Evolutionary conservation across 35 echinoderm and acorn worm genomes (phyloP).

Genomic region (Chiridota heheva): DNA sequence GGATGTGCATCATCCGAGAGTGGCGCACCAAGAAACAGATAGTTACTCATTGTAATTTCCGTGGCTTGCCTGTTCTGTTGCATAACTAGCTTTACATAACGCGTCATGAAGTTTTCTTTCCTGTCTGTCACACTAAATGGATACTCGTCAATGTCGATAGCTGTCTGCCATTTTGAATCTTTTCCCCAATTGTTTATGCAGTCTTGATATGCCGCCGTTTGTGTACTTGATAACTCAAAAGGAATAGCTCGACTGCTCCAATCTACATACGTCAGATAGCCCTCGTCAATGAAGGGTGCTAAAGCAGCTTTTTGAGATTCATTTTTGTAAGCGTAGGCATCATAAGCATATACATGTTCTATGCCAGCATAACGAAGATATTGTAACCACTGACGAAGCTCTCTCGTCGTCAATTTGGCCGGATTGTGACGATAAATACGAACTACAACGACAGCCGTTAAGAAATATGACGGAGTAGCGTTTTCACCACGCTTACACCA

Average conservation of each 20-base stretch:
- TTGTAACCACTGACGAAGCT: constrained; percentile 9
- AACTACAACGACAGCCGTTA: constrained; percentile 16
- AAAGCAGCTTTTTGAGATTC: background rate
- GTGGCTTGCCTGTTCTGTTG: background rate
- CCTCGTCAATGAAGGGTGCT: background rate
- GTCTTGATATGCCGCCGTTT: background rate
- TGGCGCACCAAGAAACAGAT: constrained; percentile 2
- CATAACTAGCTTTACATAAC: background rate
- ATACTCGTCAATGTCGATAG: constrained; percentile 23
- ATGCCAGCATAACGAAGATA: constrained; percentile 17
- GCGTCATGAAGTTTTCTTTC: background rate
- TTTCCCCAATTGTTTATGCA: background rate
- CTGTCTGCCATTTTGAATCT: background rate
- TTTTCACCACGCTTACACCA: too few species aligned
- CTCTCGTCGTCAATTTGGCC: background rate
- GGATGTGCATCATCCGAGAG: background rate
- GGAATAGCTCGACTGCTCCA: background rate
- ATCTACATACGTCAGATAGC: background rate
- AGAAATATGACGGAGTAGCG: too few species aligned
- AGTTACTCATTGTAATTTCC: constrained; percentile 14
- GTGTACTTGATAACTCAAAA: background rate
- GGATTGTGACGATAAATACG: background rate
- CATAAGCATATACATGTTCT: constrained; percentile 13
- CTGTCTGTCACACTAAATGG: background rate
- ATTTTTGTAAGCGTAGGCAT: constrained; percentile 10